phyloP scores from a whole-genome alignment of 2,888 invertebrate species.

The Pogonocherus hispidulus region DNA sequence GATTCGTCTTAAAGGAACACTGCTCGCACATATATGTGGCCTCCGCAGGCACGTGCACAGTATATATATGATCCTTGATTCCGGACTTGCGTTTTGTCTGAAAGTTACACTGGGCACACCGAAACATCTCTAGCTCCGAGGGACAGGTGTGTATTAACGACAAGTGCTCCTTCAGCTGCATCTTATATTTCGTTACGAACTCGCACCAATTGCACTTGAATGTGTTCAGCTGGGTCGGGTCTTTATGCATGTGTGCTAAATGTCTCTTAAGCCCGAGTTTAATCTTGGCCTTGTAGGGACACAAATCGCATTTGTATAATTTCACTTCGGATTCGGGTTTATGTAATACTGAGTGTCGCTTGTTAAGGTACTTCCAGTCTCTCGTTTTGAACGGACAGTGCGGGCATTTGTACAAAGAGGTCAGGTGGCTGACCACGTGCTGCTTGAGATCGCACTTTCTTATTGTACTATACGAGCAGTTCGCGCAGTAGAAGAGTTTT shows the following conservation, averaged over 20 bases:
- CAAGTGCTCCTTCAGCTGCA: not conserved
- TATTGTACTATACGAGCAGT: not conserved
- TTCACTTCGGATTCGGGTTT: not conserved
- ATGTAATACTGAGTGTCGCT: not conserved
- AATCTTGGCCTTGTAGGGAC: not conserved
- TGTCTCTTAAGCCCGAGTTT: not conserved
- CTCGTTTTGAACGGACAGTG: not conserved
- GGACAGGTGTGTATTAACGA: not conserved
- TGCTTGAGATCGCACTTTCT: constrained; percentile 15
- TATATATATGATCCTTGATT: not conserved
- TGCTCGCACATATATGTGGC: not conserved
- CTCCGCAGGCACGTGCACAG: not conserved
- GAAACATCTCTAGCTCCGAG: not conserved
- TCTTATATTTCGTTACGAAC: not conserved
- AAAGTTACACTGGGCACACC: not conserved
- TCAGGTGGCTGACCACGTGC: not conserved
- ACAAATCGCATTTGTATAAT: not conserved
- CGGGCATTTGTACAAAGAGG: not conserved
- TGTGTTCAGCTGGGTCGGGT: not conserved
- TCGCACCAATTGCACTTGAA: constrained; percentile 17
- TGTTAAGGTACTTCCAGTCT: not conserved
- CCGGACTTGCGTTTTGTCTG: not conserved
- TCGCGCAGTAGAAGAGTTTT: not conserved
- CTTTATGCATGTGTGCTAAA: not conserved
- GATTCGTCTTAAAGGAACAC: not conserved